Evolutionary conservation across 2,113 vertebrate species (phyloP).

Genomic region (Helogale parvula): DNA sequence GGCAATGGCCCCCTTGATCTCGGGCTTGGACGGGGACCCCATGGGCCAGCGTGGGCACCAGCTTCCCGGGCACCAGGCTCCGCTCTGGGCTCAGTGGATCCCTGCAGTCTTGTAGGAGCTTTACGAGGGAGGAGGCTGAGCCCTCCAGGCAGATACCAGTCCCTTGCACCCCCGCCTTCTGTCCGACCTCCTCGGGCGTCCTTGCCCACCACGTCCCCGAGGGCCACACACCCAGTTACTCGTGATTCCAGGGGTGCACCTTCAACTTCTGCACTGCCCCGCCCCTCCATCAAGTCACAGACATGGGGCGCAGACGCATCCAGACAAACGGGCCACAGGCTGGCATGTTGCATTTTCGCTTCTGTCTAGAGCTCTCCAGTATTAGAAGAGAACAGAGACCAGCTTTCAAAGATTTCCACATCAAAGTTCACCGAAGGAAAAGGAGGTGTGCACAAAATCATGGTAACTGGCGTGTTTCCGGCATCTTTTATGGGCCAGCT

Average conservation of each 20-base stretch:
- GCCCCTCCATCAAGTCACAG: accelerated
- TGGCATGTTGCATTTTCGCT: no score
- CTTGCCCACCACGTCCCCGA: neutral
- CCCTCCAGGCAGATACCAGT: neutral
- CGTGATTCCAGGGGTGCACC: neutral
- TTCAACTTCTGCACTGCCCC: neutral
- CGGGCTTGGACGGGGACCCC: no score
- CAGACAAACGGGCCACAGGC: accelerated
- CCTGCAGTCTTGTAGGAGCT: no score
- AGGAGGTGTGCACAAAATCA: neutral
- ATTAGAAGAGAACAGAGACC: neutral
- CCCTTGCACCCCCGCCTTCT: neutral
- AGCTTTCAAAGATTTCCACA: neutral
- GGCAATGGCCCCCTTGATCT: neutral
- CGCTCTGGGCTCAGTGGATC: no score
- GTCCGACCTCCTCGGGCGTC: neutral
- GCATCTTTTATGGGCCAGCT: accelerated
- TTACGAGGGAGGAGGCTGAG: neutral
- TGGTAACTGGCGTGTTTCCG: no score
- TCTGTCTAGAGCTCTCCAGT: neutral
- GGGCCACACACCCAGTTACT: neutral
- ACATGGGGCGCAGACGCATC: accelerated
- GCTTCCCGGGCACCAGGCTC: no score
- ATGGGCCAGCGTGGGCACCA: no score
- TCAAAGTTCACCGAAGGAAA: neutral